Evolutionary conservation across 2,113 vertebrate species (phyloP).

Genomic region (Pluvianellus socialis): DNA sequence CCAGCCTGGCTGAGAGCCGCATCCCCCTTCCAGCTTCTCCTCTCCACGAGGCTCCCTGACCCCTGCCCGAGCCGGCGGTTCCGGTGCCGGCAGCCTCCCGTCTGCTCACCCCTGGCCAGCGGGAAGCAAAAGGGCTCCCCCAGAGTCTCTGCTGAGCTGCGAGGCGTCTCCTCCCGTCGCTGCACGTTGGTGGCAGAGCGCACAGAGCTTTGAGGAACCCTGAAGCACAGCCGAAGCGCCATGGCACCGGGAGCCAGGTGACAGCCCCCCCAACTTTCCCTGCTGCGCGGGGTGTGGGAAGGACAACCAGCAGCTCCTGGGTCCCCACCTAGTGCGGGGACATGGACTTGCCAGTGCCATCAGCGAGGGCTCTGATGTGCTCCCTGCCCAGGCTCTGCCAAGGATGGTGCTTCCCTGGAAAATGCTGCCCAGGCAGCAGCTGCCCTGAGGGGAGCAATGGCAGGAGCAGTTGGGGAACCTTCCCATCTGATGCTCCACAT

Average conservation of each 20-base stretch:
- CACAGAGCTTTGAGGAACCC: background rate
- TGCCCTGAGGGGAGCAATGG: background rate
- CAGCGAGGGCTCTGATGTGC: rapidly evolving
- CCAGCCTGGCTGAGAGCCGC: background rate
- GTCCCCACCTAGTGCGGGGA: background rate
- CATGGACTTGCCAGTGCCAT: background rate
- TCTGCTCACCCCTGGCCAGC: background rate
- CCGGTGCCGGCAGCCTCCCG: too few relatives aligned
- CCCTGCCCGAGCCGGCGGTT: too few relatives aligned
- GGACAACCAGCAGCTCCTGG: background rate
- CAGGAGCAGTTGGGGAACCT: background rate
- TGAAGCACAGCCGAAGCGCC: background rate
- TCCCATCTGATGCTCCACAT: background rate
- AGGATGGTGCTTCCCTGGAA: background rate
- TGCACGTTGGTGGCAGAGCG: background rate
- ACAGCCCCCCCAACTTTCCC: rapidly evolving
- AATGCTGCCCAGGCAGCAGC: background rate
- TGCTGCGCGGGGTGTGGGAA: background rate
- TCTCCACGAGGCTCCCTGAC: background rate
- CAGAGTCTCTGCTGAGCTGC: background rate
- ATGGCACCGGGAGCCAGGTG: background rate
- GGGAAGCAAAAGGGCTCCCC: background rate
- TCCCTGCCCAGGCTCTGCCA: background rate
- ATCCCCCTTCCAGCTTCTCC: background rate
- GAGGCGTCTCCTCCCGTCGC: rapidly evolving